Conservation (phyloP, 2,888 invertebrate species). For the Tenthredo scrophulariae region DNA sequence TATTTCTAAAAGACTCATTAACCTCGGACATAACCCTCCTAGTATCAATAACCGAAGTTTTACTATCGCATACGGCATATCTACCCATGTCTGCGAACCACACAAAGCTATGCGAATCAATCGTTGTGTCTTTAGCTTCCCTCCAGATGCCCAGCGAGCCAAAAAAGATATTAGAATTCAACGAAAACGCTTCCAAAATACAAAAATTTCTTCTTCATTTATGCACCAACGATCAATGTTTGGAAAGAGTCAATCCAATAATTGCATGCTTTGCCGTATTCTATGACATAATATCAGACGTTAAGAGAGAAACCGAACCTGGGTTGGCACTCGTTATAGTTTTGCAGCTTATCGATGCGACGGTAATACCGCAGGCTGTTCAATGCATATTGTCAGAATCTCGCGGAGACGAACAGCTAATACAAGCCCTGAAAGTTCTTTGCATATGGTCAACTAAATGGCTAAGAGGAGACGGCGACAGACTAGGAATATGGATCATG, state of each 20-base stretch:
- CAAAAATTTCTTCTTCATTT: constrained; percentile 62
- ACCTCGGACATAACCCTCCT: constrained; percentile 64
- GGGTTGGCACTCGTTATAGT: constrained; percentile 83
- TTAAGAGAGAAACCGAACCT: constrained; percentile 78
- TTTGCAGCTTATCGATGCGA: constrained; percentile 79
- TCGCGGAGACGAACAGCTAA: constrained; percentile 79
- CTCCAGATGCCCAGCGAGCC: constrained; percentile 62
- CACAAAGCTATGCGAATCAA: constrained; percentile 66
- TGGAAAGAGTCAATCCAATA: constrained; percentile 78
- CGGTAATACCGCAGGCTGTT: constrained; percentile 76
- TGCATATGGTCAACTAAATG: constrained; percentile 86
- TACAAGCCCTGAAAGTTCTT: constrained; percentile 83
- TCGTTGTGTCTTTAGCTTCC: constrained; percentile 65
- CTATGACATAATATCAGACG: constrained; percentile 82
- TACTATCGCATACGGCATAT: constrained; percentile 63
- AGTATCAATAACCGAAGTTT: constrained; percentile 61
- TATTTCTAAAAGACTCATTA: constrained; percentile 62
- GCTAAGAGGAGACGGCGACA: constrained; percentile 83
- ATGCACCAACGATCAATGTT: constrained; percentile 59
- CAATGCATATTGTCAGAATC: constrained; percentile 78
- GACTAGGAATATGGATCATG: constrained; percentile 84
- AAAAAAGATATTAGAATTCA: constrained; percentile 61
- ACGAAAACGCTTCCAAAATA: constrained; percentile 62
- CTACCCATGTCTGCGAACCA: constrained; percentile 61
- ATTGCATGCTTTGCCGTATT: constrained; percentile 81